phyloP scores from a whole-genome alignment of 2,797 vertebrate genomes.

The Cirrhinus molitorella region DNA sequence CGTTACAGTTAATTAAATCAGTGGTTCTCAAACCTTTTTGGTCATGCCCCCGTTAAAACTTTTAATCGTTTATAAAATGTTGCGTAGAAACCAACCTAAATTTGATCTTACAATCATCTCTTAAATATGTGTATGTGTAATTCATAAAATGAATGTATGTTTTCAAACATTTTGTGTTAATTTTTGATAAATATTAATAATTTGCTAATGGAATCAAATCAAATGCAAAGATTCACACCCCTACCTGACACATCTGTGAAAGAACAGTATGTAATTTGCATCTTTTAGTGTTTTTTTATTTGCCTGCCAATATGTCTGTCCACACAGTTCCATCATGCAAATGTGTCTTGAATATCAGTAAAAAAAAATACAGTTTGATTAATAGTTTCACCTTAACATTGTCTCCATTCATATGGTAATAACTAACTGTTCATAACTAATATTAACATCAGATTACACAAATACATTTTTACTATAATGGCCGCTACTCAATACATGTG shows the following conservation, averaged over 20 bases:
- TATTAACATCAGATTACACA: background rate
- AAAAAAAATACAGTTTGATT: background rate
- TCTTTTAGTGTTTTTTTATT: background rate
- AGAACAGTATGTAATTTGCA: background rate
- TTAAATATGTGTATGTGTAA: too few relatives aligned
- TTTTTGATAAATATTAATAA: background rate
- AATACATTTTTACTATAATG: background rate
- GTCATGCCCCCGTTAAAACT: too few relatives aligned
- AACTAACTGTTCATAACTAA: constrained; percentile 22
- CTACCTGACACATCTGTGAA: background rate
- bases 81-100: too few relatives aligned
- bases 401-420: constrained; percentile 8
- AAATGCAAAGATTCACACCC: background rate
- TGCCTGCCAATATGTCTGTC: constrained; percentile 32
- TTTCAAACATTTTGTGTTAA: too few relatives aligned
- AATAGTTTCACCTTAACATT: constrained; percentile 3
- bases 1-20: too few relatives aligned
- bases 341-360: constrained; percentile 60
- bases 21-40: too few relatives aligned
- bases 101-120: too few relatives aligned
- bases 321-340: constrained; percentile 41
- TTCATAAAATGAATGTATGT: too few relatives aligned
- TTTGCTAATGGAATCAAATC: background rate
- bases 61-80: too few relatives aligned
- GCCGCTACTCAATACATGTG: background rate